Conservation (phyloP, 2,113 vertebrate species). For the Capreolus pygargus region DNA sequence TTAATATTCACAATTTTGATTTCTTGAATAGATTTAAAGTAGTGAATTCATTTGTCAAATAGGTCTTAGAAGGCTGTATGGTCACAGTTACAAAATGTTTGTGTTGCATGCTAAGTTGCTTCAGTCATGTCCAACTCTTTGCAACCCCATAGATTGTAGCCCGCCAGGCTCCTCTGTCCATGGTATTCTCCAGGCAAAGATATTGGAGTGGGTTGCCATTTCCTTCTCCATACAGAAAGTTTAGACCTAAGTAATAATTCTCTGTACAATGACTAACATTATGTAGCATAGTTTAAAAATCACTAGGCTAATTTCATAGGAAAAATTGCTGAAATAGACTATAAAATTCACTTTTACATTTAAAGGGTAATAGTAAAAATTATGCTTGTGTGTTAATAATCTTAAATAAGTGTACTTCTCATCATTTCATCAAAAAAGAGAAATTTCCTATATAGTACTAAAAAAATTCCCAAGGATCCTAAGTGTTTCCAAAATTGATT, state of each 20-base stretch:
- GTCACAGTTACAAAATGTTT: neutral
- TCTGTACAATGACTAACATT: neutral
- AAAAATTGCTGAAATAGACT: neutral
- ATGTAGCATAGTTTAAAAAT: neutral
- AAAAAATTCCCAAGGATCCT: neutral
- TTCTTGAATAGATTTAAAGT: neutral
- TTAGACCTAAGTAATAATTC: neutral
- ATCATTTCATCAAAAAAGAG: neutral
- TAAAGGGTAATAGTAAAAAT: neutral
- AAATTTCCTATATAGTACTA: accelerated
- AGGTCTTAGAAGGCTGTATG: neutral
- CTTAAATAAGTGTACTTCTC: neutral
- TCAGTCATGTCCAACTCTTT: neutral
- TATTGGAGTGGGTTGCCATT: neutral
- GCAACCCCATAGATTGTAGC: neutral
- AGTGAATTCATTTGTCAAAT: neutral
- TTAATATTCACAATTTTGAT: neutral
- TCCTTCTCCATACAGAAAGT: neutral
- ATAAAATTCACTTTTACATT: neutral
- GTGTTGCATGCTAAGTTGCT: accelerated
- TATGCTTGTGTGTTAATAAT: neutral
- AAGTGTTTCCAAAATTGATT: neutral
- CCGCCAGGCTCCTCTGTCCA: neutral
- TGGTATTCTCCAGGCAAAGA: neutral
- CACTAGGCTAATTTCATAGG: neutral